Conservation (phyloP, 2,888 invertebrate genomes). For the Drosophila neutralis region DNA sequence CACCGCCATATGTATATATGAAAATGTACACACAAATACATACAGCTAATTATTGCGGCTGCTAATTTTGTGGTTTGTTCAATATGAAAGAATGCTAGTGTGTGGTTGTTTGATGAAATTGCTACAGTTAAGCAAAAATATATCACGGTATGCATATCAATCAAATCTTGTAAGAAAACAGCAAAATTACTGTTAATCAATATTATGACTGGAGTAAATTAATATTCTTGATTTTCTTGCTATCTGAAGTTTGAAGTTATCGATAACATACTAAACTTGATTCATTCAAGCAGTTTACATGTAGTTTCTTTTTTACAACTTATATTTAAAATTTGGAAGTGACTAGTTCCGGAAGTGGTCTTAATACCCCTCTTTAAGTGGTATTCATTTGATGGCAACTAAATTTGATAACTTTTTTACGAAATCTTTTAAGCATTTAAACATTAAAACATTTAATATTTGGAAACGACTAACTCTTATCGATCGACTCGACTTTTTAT, state of each 20-base stretch:
- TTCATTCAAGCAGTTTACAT: neutral
- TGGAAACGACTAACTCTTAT: neutral
- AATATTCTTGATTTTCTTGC: neutral
- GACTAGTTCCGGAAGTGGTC: no score
- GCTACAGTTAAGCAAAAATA: neutral
- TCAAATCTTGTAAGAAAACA: no score
- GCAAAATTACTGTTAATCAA: no score
- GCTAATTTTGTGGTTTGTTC: conserved; percentile 3
- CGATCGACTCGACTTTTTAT: no score
- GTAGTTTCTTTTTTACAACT: no score
- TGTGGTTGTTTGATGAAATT: neutral
- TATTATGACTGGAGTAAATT: neutral
- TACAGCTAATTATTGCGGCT: neutral
- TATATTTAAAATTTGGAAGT: no score
- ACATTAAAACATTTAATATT: neutral
- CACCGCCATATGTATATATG: neutral
- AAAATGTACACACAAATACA: neutral
- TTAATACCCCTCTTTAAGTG: no score
- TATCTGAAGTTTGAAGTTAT: neutral
- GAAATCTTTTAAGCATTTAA: neutral
- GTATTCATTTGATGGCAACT: no score
- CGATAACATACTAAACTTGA: neutral
- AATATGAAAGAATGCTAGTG: neutral
- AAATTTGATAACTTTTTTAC: neutral
- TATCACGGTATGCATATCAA: no score